These are phyloP conservation scores for Gallinago stenura DNA, from an alignment of 2,797 vertebrate genomes.

Conservation along the genomic window DNA sequence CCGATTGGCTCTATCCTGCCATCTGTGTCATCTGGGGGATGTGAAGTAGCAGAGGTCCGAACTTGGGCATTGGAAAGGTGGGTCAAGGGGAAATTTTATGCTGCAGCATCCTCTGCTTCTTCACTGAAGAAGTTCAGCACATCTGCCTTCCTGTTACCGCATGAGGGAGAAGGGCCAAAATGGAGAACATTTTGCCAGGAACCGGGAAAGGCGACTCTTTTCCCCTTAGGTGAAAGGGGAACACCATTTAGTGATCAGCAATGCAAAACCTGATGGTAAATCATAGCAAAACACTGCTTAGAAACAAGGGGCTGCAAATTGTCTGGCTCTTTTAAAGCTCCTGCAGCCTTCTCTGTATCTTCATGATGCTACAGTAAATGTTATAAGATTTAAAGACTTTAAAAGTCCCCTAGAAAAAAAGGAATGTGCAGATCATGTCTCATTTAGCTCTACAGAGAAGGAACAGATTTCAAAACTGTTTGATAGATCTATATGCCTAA, in stretches of 20 bases:
- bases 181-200: neutral
- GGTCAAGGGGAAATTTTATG: slow-evolving; percentile 28
- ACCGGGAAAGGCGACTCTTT: neutral
- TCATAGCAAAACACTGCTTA: neutral
- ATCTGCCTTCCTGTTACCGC: neutral
- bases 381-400: neutral
- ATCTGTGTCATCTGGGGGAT: slow-evolving; percentile 78
- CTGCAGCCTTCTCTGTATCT: neutral
- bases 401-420: neutral
- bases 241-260: neutral
- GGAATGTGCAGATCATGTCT: neutral
- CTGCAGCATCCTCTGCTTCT: slow-evolving; percentile 47
- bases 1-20: slow-evolving; percentile 80
- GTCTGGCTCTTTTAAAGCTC: neutral
- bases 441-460: neutral
- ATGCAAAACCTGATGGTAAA: neutral
- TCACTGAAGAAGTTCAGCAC: neutral
- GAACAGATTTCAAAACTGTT: neutral
- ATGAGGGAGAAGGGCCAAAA: neutral
- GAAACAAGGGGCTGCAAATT: neutral
- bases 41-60: slow-evolving; percentile 71
- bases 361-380: neutral
- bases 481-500: neutral
- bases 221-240: neutral
- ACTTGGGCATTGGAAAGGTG: slow-evolving; percentile 29